Base-by-base conservation (phyloP, 2,113 vertebrate genomes). In the Odontesthes bonariensis region DNA sequence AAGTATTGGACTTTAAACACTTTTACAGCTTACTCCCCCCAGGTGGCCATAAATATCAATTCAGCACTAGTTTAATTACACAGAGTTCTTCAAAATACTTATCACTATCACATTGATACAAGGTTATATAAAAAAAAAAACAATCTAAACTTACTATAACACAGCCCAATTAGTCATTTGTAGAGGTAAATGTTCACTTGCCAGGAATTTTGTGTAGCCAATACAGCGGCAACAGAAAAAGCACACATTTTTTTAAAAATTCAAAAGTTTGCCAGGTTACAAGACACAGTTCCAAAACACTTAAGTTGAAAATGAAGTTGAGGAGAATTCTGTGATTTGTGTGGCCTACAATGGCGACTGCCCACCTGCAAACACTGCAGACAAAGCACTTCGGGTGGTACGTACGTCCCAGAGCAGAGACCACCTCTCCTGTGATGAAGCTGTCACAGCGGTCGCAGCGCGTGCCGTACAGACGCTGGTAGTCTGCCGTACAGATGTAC, bases 381-480 rank as follows among this genome's bases (percentile, higher is more conserved):
- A 99, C 97, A 1, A 99, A 99, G 92, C 98, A 99, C 92, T 96
- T 97, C 86, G 98, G 98, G 91, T 99, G 98, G 93, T 98, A 99
- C 63, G 98, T 97, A 77, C 97, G 96, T 73, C 98, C 98, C 90
- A 99, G 95, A 6, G 98, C 98, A 0, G 98, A 99, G 84, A 99
- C 98, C 90, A 99, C 98, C 90, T 99, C 98, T 38, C 98, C 98
- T 0, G 96, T 98, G 94, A 99, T 99, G 91, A 99, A 99, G 91
- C 95, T 96, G 47, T 95, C 92, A 0, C 98, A 99, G 93, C 98
- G 97, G 89, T 99, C 97, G 0, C 98, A 99, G 83, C 96, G 96
- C 4, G 97, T 99, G 27, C 98, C 98, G 0, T 99, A 99, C 75
- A 98, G 94, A 42, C 97, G 96, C 94, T 99, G 98, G 90, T 99